Conservation (phyloP, 2,113 vertebrate species). For the Azemiops feae region DNA sequence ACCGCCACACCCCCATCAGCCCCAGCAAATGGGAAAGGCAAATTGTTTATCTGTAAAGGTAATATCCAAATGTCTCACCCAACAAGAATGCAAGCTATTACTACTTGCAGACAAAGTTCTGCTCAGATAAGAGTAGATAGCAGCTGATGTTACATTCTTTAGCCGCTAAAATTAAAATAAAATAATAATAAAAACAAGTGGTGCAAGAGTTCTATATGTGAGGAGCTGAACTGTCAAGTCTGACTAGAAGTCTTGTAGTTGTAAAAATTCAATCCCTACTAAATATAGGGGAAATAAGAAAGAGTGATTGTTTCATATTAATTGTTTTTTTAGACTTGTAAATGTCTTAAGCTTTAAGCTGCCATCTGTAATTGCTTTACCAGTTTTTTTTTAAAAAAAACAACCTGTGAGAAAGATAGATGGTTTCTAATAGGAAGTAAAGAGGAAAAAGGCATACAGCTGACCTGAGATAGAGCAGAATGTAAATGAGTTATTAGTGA, state of each 20-base stretch:
- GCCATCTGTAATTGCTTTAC: not conserved
- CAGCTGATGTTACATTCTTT: not conserved
- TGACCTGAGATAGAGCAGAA: not conserved
- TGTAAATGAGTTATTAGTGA: not conserved
- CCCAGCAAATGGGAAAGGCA: too few species aligned
- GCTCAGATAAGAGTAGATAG: not conserved
- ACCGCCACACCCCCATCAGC: too few species aligned
- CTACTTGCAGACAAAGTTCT: not conserved
- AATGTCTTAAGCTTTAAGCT: not conserved
- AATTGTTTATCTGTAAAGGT: not conserved
- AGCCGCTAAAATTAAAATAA: not conserved
- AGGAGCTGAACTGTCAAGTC: not conserved
- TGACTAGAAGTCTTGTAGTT: not conserved
- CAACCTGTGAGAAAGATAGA: not conserved
- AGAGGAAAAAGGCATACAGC: not conserved
- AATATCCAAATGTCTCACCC: not conserved
- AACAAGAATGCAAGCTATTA: not conserved
- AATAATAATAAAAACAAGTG: not conserved
- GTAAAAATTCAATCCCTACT: not conserved
- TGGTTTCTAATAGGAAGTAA: not conserved
- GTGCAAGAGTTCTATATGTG: not conserved
- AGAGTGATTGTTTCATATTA: not conserved
- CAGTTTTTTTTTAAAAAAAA: not conserved
- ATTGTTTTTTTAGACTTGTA: not conserved
- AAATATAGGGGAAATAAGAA: not conserved